phyloP scores from a whole-genome alignment of 2,888 invertebrate genomes.

The Trissonchulus sp. region DNA sequence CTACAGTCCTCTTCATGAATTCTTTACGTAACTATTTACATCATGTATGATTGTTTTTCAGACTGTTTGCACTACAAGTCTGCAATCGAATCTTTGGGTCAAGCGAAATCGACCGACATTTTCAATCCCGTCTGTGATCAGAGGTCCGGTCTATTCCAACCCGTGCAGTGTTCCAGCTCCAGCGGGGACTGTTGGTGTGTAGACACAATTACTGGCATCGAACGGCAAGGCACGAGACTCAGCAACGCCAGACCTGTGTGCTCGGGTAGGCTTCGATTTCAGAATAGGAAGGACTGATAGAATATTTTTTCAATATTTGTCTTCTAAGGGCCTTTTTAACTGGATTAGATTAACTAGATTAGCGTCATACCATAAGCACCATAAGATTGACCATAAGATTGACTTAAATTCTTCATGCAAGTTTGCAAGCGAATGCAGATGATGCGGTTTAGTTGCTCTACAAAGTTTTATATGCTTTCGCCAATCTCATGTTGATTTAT shows the following conservation, averaged over 20 bases:
- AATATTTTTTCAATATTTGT: too few species aligned
- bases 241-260: neutral
- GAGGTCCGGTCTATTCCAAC: neutral
- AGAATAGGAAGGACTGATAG: too few species aligned
- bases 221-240: neutral
- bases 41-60: too few species aligned
- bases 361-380: too few species aligned
- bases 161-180: neutral
- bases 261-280: neutral
- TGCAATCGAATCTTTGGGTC: neutral
- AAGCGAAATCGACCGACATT: neutral
- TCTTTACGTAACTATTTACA: too few species aligned
- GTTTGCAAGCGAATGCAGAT: neutral
- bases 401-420: neutral
- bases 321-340: too few species aligned
- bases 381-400: too few species aligned
- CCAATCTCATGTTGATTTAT: too few species aligned
- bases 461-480: too few species aligned
- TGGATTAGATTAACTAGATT: too few species aligned
- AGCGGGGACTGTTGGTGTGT: slow-evolving; percentile 19
- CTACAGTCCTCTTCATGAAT: too few species aligned
- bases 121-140: neutral
- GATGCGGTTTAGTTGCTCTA: too few species aligned
- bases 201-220: slow-evolving; percentile 1
- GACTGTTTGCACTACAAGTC: slow-evolving; percentile 1